Percentiles rank a stretch among this genome's conserved stretches.
These are phyloP conservation scores for Volucella inflata DNA, from an alignment of 2,888 invertebrate genomes.

Conservation along the genomic window DNA sequence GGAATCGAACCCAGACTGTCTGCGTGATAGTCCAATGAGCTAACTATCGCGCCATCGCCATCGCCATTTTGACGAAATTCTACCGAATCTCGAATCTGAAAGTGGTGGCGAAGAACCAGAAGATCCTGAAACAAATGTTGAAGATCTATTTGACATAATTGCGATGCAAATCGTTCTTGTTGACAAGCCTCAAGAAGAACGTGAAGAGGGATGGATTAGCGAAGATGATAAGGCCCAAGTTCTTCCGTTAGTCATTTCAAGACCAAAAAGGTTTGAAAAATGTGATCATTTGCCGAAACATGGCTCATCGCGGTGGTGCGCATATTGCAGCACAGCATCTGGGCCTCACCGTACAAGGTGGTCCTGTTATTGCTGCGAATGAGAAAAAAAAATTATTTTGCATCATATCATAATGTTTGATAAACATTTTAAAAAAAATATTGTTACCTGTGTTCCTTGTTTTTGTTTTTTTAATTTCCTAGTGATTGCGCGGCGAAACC, in stretches of 20 bases:
- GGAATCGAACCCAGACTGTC: too few relatives aligned
- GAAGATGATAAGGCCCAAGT: background rate
- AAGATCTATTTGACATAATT: too few relatives aligned
- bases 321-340: background rate
- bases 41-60: too few relatives aligned
- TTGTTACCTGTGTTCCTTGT: background rate
- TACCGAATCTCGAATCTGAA: too few relatives aligned
- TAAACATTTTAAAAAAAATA: background rate
- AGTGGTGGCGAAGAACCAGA: too few relatives aligned
- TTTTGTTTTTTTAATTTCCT: background rate
- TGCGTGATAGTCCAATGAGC: too few relatives aligned
- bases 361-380: background rate
- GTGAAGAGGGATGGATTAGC: too few relatives aligned
- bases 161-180: too few relatives aligned
- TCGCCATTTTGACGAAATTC: too few relatives aligned
- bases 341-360: background rate
- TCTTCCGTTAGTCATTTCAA: background rate
- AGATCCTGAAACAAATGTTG: too few relatives aligned
- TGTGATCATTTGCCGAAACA: conserved; percentile 1
- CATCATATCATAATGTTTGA: background rate
- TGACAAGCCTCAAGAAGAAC: too few relatives aligned
- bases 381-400: background rate
- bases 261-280: background rate
- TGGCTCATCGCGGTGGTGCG: background rate
- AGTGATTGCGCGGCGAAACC: background rate